phyloP scores from a whole-genome alignment of 2,113 vertebrate species.

The Pogonocichla stellata region DNA sequence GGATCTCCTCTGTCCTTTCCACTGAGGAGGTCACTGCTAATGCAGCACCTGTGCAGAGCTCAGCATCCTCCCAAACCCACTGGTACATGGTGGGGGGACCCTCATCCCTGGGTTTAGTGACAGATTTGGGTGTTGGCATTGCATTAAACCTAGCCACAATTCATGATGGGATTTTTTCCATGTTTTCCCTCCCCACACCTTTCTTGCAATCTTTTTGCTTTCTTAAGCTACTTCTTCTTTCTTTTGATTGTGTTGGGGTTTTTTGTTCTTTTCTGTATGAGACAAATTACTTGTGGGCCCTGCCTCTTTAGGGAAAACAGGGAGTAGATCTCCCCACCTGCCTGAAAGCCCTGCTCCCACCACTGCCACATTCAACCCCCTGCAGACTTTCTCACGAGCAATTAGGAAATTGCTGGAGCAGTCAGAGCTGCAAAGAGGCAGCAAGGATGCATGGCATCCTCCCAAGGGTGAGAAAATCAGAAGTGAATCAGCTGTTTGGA shows the following conservation, averaged over 20 bases:
- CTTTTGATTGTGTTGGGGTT: not conserved
- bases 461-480: not conserved
- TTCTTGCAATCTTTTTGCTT: not conserved
- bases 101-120: fast-evolving
- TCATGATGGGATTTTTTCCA: not conserved
- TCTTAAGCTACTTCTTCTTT: not conserved
- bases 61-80: not conserved
- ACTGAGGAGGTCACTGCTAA: not conserved
- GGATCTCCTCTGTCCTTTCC: not conserved
- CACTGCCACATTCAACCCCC: not conserved
- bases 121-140: not conserved
- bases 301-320: not conserved
- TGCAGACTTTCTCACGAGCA: not conserved
- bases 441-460: not conserved
- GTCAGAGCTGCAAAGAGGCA: not conserved
- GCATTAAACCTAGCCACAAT: not conserved
- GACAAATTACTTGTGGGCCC: not conserved
- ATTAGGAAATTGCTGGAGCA: not conserved
- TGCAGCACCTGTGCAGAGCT: not conserved
- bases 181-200: not conserved
- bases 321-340: not conserved
- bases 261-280: not conserved
- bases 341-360: not conserved
- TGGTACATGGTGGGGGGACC: fast-evolving
- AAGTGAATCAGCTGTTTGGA: not conserved